Evolutionary conservation across 2,797 vertebrate genomes (phyloP).

Genomic region (Ctenopoma multispine): DNA sequence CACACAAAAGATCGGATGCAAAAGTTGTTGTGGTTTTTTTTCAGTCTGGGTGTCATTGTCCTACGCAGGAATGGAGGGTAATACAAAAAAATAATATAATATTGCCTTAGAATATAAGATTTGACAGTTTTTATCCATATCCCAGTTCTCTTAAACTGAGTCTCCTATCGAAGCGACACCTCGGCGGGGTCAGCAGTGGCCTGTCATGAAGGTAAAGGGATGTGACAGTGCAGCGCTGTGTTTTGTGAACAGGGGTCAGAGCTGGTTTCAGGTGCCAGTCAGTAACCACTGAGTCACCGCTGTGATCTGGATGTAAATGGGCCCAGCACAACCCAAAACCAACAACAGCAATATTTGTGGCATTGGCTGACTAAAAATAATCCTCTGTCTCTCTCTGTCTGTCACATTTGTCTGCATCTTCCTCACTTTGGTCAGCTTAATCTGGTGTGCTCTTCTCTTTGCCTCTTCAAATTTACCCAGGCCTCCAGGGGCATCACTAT

Average conservation of each 20-base stretch:
- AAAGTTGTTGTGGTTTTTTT: not conserved
- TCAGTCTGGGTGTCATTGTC: not conserved
- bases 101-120: not conserved
- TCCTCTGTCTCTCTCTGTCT: slow-evolving; percentile 42
- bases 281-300: slow-evolving; percentile 48
- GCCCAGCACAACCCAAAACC: slow-evolving; percentile 24
- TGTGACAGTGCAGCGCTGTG: slow-evolving; percentile 18
- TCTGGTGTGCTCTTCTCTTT: slow-evolving; percentile 30
- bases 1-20: not conserved
- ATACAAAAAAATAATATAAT: no score
- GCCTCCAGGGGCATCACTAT: not conserved
- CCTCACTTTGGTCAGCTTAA: slow-evolving; percentile 30
- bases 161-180: not conserved
- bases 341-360: slow-evolving; percentile 34
- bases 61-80: not conserved
- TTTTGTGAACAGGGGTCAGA: slow-evolving; percentile 44
- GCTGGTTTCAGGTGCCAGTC: slow-evolving; percentile 57
- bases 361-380: slow-evolving; percentile 65
- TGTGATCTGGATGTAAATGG: slow-evolving; percentile 42
- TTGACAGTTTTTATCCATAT: not conserved
- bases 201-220: slow-evolving; percentile 13
- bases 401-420: slow-evolving; percentile 36
- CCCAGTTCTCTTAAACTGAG: not conserved
- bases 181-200: slow-evolving; percentile 5
- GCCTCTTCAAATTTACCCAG: slow-evolving; percentile 23